Evolutionary conservation across 2,888 invertebrate species (phyloP).

Genomic region (Napeogenes inachia): DNA sequence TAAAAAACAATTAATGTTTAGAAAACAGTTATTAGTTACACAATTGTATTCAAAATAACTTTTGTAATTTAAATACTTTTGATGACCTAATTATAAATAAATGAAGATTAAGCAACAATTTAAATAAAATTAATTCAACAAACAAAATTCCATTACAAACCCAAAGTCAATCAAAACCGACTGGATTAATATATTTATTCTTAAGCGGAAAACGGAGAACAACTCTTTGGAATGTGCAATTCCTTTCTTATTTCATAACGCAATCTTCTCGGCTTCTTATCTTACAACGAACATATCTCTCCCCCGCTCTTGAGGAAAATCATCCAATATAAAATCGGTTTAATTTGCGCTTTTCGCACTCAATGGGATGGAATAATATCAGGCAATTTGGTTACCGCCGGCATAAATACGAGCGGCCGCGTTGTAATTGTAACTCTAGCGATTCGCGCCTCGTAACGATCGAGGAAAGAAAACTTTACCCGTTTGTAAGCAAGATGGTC

Average conservation of each 20-base stretch:
- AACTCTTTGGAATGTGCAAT: conserved; percentile 71
- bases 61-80: too few relatives aligned
- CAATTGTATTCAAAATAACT: too few relatives aligned
- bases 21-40: too few relatives aligned
- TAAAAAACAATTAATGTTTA: too few relatives aligned
- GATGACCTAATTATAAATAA: conserved; percentile 5
- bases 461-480: conserved; percentile 70
- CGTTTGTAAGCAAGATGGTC: conserved; percentile 61
- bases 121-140: conserved; percentile 6
- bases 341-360: conserved; percentile 79
- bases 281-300: conserved; percentile 74
- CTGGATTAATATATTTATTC: conserved; percentile 52
- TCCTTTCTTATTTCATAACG: conserved; percentile 77
- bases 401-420: conserved; percentile 75
- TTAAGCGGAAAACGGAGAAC: conserved; percentile 48
- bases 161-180: conserved; percentile 38
- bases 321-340: conserved; percentile 78
- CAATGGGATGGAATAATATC: conserved; percentile 79
- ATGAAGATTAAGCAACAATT: neutral
- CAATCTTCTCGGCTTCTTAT: conserved; percentile 74
- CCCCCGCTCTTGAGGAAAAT: conserved; percentile 72
- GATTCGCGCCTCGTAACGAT: conserved; percentile 77
- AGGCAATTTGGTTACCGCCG: conserved; percentile 78
- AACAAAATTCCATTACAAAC: conserved; percentile 13
- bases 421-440: conserved; percentile 75